Base-by-base conservation (phyloP, 2,888 invertebrate genomes). In the Mimachlamys varia region DNA sequence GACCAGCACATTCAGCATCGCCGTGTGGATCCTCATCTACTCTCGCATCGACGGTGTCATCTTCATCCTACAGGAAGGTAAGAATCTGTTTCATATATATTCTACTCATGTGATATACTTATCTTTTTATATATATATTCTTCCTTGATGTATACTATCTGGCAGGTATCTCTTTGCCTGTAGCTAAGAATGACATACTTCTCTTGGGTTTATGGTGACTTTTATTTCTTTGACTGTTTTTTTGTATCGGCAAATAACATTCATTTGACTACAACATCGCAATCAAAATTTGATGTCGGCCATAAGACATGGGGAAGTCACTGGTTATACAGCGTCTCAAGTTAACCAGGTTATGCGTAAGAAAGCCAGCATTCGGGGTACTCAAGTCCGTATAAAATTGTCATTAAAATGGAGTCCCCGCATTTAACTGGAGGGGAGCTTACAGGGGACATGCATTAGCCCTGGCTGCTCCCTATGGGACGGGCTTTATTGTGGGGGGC, bases 201-300 rank as follows among this genome's bases (percentile, higher is more conserved):
- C 53, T 76, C 76, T 33, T 27, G 76, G 76, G 53, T 90, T 90
- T 89, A 90, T 89, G 90, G 89, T 49, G 62, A 53, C 49, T 90
- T 90, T 90, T 90, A 90, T 90, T 90, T 89, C 90, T 90, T 89
- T 87, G 49, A 87, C 88, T 53, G 89, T 89, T 88, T 87, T 53
- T 90, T 90, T 90, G 90, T 90, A 62, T 90, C 88, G 58, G 62
- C 88, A 90, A 76, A 76, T 76, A 76, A 76, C 76, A 76, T 76
- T 76, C 76, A 76, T 76, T 76, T 88, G 90, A 90, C 58, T 53
- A 90, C 58, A 90, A 88, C 87, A 88, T 88, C 88, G 90, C 89
- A 90, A 90, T 90, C 90, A 90, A 90, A 90, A 62, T 90, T 90
- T 90, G 90, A 90, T 90, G 90, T 88, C 88, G 88, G 38, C 88